phyloP scores from a whole-genome alignment of 1,140 invertebrate genomes.

The Brachystomella parvula region DNA sequence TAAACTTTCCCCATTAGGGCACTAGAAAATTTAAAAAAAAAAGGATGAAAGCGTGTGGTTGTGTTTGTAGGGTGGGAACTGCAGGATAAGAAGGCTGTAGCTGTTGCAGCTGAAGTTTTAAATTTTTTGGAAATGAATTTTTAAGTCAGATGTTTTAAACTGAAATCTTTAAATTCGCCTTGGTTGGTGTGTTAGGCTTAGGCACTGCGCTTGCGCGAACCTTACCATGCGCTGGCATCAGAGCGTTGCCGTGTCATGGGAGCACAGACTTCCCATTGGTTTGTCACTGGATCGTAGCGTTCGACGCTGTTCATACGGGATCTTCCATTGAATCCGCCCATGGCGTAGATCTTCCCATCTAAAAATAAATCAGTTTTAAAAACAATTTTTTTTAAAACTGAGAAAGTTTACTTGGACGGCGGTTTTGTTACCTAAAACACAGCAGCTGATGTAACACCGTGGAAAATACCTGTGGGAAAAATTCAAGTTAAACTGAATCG shows the following conservation, averaged over 20 bases:
- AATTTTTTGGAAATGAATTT: no score
- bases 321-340: constrained; percentile 51
- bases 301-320: constrained; percentile 47
- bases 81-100: no score
- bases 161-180: no score
- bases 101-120: no score
- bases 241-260: constrained; percentile 41
- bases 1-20: constrained; percentile 44
- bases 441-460: constrained; percentile 67
- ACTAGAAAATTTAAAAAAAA: no score
- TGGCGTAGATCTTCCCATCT: constrained; percentile 45
- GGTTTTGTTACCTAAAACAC: constrained; percentile 49
- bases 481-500: no score
- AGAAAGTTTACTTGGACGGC: background rate
- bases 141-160: no score
- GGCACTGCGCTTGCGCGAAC: no score
- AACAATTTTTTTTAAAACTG: constrained; percentile 15
- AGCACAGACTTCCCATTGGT: constrained; percentile 47
- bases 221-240: constrained; percentile 41
- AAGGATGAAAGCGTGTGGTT: no score
- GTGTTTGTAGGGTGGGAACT: no score
- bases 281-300: constrained; percentile 42
- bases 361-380: constrained; percentile 9
- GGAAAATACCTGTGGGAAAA: no score
- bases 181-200: no score